These are phyloP conservation scores for Slavum lentiscoides DNA, from an alignment of 2,888 invertebrate genomes.

Conservation along the genomic window DNA sequence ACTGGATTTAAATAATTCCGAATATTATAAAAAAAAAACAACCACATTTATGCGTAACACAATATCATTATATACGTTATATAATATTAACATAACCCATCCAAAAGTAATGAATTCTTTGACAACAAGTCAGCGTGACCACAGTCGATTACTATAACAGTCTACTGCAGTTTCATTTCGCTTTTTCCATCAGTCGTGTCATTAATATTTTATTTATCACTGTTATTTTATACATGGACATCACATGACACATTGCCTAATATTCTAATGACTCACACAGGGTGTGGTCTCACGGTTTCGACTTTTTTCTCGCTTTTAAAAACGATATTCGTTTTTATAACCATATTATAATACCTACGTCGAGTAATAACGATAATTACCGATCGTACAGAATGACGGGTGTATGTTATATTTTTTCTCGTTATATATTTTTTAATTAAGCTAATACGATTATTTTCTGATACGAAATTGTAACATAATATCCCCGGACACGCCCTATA, in stretches of 20 bases:
- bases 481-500: conserved; percentile 44
- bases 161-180: conserved; percentile 41
- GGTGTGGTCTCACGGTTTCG: conserved; percentile 45
- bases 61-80: conserved; percentile 26
- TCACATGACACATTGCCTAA: conserved; percentile 46
- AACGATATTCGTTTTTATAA: conserved; percentile 51
- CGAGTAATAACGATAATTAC: conserved; percentile 53
- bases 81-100: background rate
- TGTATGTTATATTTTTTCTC: conserved; percentile 33
- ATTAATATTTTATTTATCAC: conserved; percentile 53
- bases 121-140: conserved; percentile 50
- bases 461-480: conserved; percentile 51
- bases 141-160: conserved; percentile 41
- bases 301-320: conserved; percentile 23
- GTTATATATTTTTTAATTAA: conserved; percentile 48
- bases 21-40: background rate
- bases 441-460: conserved; percentile 53
- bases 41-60: background rate
- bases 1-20: conserved; percentile 15
- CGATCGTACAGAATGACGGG: conserved; percentile 50
- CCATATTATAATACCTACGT: conserved; percentile 22
- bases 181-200: conserved; percentile 41
- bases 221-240: conserved; percentile 47
- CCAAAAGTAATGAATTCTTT: conserved; percentile 40
- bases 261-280: conserved; percentile 48